Percentiles rank a stretch among this genome's conserved stretches.
These are phyloP conservation scores for Cirrhinus mrigala DNA, from an alignment of 2,797 vertebrate genomes.

Conservation along the genomic window DNA sequence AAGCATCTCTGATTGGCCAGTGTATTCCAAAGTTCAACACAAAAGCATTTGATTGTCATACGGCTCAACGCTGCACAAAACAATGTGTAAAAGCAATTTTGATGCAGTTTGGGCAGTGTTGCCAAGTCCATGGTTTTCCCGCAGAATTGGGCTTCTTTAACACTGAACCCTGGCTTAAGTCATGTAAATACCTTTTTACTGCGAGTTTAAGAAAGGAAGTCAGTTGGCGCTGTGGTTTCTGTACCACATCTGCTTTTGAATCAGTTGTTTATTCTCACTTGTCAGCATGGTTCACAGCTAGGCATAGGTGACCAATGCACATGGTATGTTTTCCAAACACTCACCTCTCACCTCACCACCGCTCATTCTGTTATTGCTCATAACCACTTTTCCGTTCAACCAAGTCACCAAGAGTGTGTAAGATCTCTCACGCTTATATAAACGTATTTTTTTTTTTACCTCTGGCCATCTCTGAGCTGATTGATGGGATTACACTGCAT, in stretches of 20 bases:
- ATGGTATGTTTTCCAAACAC: background rate
- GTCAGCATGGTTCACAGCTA: background rate
- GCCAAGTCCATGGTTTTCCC: no score
- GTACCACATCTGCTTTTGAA: constrained; percentile 22
- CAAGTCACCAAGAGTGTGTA: background rate
- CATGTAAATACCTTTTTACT: background rate
- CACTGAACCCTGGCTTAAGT: background rate
- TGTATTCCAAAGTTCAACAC: no score
- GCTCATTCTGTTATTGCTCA: constrained; percentile 31
- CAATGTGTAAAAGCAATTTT: no score
- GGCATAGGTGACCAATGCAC: background rate
- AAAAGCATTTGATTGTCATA: no score
- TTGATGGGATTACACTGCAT: constrained; percentile 9
- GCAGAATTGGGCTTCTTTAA: no score
- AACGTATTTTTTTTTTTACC: background rate
- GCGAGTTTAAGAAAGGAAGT: constrained; percentile 21
- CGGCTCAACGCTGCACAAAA: no score
- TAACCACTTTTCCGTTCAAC: background rate
- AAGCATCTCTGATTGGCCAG: no score
- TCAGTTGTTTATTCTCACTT: constrained; percentile 16
- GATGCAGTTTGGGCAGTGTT: no score
- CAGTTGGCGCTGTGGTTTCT: constrained; percentile 7
- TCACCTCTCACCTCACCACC: constrained; percentile 2
- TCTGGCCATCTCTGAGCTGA: constrained; percentile 3
- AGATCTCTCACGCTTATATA: background rate